phyloP scores from a whole-genome alignment of 2,888 invertebrate genomes.

The Polydrusus tereticollis region DNA sequence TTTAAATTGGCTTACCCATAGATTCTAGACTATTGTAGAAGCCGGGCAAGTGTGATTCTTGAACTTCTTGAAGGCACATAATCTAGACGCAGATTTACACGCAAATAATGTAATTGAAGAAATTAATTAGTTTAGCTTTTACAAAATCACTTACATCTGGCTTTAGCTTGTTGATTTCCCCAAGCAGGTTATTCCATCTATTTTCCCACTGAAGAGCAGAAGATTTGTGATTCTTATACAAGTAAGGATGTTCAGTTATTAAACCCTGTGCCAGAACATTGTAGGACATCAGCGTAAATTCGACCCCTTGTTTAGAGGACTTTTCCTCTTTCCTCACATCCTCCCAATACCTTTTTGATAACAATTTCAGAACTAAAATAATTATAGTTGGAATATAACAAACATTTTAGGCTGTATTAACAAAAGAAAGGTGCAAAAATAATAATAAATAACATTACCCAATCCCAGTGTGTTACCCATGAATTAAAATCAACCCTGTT shows the following conservation, averaged over 20 bases:
- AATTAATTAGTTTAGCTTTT: too few relatives aligned
- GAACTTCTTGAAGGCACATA: constrained; percentile 92
- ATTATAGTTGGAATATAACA: too few relatives aligned
- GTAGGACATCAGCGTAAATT: constrained; percentile 83
- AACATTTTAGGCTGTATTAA: background rate
- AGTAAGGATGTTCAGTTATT: constrained; percentile 77
- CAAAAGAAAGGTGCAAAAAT: too few relatives aligned
- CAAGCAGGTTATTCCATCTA: constrained; percentile 72
- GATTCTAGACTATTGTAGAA: constrained; percentile 71
- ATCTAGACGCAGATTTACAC: too few relatives aligned
- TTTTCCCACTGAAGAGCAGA: constrained; percentile 78
- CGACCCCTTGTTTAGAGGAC: constrained; percentile 61
- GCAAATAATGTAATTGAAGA: too few relatives aligned
- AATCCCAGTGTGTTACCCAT: constrained; percentile 7
- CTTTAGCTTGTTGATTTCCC: constrained; percentile 71
- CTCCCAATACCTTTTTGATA: constrained; percentile 41
- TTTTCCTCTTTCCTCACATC: constrained; percentile 10
- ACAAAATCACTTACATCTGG: constrained; percentile 72
- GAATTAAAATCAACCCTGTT: too few relatives aligned
- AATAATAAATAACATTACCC: constrained; percentile 2
- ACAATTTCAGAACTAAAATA: constrained; percentile 25
- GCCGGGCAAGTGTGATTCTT: constrained; percentile 75
- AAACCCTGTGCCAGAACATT: constrained; percentile 91
- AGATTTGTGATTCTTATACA: constrained; percentile 77
- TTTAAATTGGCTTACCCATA: constrained; percentile 53